Evolutionary conservation across 2,888 invertebrate species (phyloP).

Genomic region (Myopa tessellatipennis): DNA sequence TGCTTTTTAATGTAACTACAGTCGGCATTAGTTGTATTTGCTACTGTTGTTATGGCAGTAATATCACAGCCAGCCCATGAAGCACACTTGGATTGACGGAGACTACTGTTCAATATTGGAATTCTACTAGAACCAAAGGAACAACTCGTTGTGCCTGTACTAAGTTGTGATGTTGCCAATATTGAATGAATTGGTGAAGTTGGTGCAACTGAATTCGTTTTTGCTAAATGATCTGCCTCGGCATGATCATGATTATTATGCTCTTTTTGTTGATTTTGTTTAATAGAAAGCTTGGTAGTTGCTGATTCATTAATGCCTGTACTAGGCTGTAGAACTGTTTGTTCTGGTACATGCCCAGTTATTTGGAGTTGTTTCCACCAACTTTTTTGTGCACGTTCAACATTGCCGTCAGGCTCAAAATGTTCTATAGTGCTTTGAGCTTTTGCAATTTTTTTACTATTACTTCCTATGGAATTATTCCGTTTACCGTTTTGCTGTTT

Average conservation of each 20-base stretch:
- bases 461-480: background rate
- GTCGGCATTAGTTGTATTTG: slow-evolving; percentile 56
- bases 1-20: slow-evolving; percentile 30
- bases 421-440: background rate
- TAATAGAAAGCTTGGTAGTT: background rate
- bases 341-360: too few species aligned
- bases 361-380: too few species aligned
- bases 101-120: slow-evolving; percentile 72
- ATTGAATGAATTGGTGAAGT: slow-evolving; percentile 25
- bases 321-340: too few species aligned
- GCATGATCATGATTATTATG: background rate
- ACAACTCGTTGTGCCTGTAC: slow-evolving; percentile 19
- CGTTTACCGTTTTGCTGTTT: slow-evolving; percentile 13
- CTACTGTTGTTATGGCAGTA: slow-evolving; percentile 52
- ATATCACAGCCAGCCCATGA: slow-evolving; percentile 75
- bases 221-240: background rate
- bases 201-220: slow-evolving; percentile 38
- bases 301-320: background rate
- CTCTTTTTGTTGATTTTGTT: slow-evolving; percentile 1
- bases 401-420: background rate
- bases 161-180: slow-evolving; percentile 33
- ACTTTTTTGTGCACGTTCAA: background rate
- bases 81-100: slow-evolving; percentile 77
- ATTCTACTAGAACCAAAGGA: slow-evolving; percentile 71
- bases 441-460: background rate